These are phyloP conservation scores for Pipra filicauda DNA, from an alignment of 2,113 vertebrate species.

Conservation along the genomic window DNA sequence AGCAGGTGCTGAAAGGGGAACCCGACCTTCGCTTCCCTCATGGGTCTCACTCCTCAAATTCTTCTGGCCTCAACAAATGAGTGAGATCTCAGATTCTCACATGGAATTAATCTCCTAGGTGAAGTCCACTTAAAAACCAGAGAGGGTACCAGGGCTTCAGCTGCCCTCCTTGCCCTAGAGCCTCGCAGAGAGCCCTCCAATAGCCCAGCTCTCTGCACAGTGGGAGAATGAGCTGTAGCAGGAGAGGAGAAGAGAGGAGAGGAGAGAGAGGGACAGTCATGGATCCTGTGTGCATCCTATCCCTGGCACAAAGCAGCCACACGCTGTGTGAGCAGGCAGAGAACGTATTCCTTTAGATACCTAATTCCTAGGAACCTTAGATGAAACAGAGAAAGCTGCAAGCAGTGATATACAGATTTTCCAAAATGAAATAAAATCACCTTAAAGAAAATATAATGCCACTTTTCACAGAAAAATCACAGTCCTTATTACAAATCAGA, in stretches of 20 bases:
- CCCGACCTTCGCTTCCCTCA: background rate
- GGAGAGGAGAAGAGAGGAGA: background rate
- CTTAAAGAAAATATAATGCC: background rate
- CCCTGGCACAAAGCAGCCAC: background rate
- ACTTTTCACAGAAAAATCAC: background rate
- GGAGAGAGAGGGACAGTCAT: background rate
- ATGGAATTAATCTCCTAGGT: background rate
- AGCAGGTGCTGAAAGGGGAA: background rate
- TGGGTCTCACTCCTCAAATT: background rate
- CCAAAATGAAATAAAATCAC: background rate
- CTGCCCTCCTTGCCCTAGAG: background rate
- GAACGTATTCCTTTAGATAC: background rate
- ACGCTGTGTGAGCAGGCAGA: fast-evolving
- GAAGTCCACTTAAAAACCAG: background rate
- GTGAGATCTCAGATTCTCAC: background rate
- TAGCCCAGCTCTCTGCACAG: background rate
- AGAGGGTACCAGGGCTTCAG: background rate
- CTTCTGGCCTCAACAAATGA: background rate
- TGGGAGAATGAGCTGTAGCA: fast-evolving
- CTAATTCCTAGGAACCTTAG: background rate
- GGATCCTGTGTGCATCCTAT: background rate
- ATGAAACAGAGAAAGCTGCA: background rate
- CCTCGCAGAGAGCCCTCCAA: background rate
- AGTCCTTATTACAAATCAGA: background rate
- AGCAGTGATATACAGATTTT: background rate